These are phyloP conservation scores for Trogon surrucura DNA, from an alignment of 2,113 vertebrate genomes.

Conservation along the genomic window DNA sequence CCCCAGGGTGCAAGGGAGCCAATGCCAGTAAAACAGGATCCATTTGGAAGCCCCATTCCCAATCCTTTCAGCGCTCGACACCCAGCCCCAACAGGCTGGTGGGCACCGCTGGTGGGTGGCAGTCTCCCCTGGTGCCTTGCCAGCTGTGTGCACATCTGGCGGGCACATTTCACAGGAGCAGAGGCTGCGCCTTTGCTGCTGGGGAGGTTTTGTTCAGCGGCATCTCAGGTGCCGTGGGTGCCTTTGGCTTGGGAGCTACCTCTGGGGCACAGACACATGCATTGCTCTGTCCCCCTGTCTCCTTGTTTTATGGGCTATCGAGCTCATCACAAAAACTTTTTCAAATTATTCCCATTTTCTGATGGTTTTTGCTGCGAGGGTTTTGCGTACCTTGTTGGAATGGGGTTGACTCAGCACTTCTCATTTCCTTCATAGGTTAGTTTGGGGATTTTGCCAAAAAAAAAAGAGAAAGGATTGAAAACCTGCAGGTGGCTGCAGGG, in stretches of 20 bases:
- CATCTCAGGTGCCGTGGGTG: neutral
- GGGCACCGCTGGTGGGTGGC: neutral
- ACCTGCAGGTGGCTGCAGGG: neutral
- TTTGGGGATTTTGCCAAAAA: neutral
- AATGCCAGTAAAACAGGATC: rapidly evolving
- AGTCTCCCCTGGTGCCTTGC: neutral
- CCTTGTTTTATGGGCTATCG: neutral
- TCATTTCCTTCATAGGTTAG: neutral
- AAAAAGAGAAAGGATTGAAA: neutral
- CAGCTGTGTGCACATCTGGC: conserved; percentile 41
- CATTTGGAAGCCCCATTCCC: neutral
- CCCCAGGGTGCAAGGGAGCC: no score
- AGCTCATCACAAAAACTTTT: neutral
- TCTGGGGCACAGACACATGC: neutral
- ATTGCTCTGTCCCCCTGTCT: neutral
- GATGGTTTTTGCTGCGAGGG: neutral
- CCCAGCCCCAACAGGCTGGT: neutral
- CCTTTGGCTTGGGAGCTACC: neutral
- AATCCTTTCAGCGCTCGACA: neutral
- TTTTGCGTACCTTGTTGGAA: neutral
- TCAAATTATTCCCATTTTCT: rapidly evolving
- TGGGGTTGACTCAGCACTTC: neutral
- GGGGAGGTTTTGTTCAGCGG: neutral
- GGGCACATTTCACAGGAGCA: neutral
- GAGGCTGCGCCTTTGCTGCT: neutral